Percentiles rank a stretch among this genome's conserved stretches.
Evolutionary conservation across 2,888 invertebrate genomes (phyloP).

Genomic region (Amphipoea lucens): DNA sequence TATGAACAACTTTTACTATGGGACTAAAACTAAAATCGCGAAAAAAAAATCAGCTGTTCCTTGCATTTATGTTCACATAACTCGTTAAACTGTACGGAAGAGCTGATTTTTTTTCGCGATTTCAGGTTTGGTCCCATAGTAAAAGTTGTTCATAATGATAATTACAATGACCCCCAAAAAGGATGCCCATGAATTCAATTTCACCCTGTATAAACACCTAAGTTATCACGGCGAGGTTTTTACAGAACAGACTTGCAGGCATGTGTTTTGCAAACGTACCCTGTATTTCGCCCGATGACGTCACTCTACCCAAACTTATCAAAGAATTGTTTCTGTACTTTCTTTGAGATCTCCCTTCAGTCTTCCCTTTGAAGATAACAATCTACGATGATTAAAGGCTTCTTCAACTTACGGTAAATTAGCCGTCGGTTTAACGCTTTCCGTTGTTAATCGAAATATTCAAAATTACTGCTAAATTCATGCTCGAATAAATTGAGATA

Average conservation of each 20-base stretch:
- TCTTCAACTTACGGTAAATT: constrained; percentile 49
- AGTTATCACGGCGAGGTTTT: no score
- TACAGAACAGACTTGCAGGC: neutral
- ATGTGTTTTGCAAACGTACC: constrained; percentile 1
- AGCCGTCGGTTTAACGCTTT: constrained; percentile 15
- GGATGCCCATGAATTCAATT: no score
- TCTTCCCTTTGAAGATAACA: constrained; percentile 54
- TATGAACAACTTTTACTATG: no score
- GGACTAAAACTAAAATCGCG: no score
- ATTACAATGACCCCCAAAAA: no score
- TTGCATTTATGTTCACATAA: no score
- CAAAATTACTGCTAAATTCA: constrained; percentile 28
- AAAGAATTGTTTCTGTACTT: constrained; percentile 48
- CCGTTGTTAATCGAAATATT: constrained; percentile 28
- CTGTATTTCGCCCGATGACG: constrained; percentile 16
- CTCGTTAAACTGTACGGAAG: no score
- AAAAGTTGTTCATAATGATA: no score
- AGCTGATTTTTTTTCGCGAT: no score
- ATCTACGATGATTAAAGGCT: constrained; percentile 53
- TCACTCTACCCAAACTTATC: constrained; percentile 32
- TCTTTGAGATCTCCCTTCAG: constrained; percentile 37
- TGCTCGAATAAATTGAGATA: constrained; percentile 32
- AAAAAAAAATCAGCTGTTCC: no score
- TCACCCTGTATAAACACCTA: no score
- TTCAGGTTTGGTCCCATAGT: no score